phyloP scores from a whole-genome alignment of 2,888 invertebrate genomes.

The Chloroclystis v-ata region DNA sequence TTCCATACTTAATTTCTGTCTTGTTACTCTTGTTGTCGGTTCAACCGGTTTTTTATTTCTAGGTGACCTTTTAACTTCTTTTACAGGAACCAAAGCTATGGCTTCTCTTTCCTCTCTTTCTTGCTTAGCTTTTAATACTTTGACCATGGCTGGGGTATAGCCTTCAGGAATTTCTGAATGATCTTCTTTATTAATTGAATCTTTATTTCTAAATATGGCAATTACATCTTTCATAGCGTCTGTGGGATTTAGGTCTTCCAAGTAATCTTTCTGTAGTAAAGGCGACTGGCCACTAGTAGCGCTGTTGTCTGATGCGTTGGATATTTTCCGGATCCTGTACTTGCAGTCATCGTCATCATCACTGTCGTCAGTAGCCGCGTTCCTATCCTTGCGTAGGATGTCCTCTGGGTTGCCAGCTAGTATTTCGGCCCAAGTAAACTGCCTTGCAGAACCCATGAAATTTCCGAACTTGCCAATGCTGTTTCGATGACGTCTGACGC shows the following conservation, averaged over 20 bases:
- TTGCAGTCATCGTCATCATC: conserved; percentile 62
- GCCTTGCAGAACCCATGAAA: conserved; percentile 72
- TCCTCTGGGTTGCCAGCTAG: conserved; percentile 81
- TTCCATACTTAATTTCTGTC: conserved; percentile 3
- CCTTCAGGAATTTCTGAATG: conserved; percentile 49
- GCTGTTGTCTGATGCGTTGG: conserved; percentile 56
- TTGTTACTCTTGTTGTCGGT: conserved; percentile 4
- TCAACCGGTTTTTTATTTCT: conserved; percentile 37
- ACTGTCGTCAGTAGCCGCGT: conserved; percentile 39
- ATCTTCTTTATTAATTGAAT: conserved; percentile 50
- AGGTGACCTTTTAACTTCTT: conserved; percentile 44
- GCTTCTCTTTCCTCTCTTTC: conserved; percentile 64
- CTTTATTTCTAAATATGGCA: conserved; percentile 78
- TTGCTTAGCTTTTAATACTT: conserved; percentile 66
- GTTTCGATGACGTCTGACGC: conserved; percentile 62
- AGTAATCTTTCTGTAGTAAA: conserved; percentile 63
- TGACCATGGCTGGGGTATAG: conserved; percentile 79
- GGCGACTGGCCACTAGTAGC: conserved; percentile 57
- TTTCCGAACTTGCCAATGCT: conserved; percentile 73
- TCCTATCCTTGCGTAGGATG: conserved; percentile 75
- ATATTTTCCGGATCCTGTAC: conserved; percentile 67
- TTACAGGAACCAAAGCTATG: conserved; percentile 43
- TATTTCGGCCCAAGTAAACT: conserved; percentile 83
- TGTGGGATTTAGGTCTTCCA: conserved; percentile 80
- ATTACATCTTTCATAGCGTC: conserved; percentile 84